These are phyloP conservation scores for Drosophila histrio DNA, from an alignment of 2,888 invertebrate species.

Conservation along the genomic window DNA sequence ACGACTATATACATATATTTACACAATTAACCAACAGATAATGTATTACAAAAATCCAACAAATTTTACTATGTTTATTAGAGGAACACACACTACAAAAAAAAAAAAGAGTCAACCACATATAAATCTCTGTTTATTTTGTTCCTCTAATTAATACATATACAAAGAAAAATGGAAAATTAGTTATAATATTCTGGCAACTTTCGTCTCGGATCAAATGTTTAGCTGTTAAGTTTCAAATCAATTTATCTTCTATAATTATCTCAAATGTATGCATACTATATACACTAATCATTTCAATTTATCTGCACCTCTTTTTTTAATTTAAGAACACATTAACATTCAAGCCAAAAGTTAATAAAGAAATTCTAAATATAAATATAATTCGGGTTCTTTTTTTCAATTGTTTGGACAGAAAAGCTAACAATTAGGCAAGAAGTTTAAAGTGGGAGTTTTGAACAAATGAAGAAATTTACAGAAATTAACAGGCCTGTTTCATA, in stretches of 20 bases:
- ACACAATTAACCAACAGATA: slow-evolving; percentile 36
- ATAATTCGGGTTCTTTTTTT: neutral
- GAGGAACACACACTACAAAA: slow-evolving; percentile 1
- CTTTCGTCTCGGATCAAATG: slow-evolving; percentile 12
- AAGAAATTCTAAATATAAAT: slow-evolving; percentile 25
- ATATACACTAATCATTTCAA: slow-evolving; percentile 17
- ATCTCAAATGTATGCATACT: slow-evolving; percentile 17
- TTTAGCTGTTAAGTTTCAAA: slow-evolving; percentile 21
- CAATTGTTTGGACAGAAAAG: neutral
- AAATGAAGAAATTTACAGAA: too few species aligned
- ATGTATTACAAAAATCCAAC: neutral
- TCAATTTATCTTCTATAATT: slow-evolving; percentile 6
- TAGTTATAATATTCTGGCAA: slow-evolving; percentile 6
- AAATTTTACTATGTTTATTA: slow-evolving; percentile 11
- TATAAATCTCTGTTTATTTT: too few species aligned
- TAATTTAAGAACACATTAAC: slow-evolving; percentile 27
- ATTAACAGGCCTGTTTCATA: too few species aligned
- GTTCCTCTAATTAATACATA: slow-evolving; percentile 9
- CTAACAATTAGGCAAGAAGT: too few species aligned
- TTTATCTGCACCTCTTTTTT: slow-evolving; percentile 24
- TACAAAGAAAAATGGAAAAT: too few species aligned
- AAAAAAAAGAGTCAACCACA: too few species aligned
- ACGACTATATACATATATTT: slow-evolving; percentile 41
- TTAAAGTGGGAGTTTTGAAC: too few species aligned
- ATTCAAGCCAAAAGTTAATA: slow-evolving; percentile 36